Percentiles rank a stretch among this genome's conserved stretches.
Evolutionary conservation across 2,888 invertebrate genomes (phyloP).

Genomic region (Troilus luridus): DNA sequence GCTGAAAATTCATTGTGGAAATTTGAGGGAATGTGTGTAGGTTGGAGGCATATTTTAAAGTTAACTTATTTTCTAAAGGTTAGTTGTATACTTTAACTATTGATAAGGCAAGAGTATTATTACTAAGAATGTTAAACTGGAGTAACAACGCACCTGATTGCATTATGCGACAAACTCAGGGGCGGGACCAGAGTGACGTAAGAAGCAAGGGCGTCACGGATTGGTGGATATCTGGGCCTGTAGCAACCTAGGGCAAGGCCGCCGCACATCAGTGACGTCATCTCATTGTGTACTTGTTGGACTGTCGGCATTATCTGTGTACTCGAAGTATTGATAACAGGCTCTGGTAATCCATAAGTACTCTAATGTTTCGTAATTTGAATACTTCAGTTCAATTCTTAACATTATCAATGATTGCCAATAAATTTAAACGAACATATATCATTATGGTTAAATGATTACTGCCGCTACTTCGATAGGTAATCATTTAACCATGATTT

Average conservation of each 20-base stretch:
- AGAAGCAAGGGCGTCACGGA: conserved; percentile 52
- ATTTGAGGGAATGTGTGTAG: not conserved
- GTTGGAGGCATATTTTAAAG: not conserved
- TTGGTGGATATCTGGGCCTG: conserved; percentile 53
- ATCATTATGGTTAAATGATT: no score
- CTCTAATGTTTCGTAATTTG: not conserved
- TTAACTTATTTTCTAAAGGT: conserved; percentile 4
- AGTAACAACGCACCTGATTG: conserved; percentile 49
- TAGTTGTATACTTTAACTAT: not conserved
- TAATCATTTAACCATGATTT: no score
- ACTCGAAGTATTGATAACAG: not conserved
- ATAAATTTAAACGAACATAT: no score
- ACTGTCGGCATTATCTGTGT: not conserved
- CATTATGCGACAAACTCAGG: conserved; percentile 44
- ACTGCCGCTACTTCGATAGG: no score
- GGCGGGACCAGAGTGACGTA: conserved; percentile 51
- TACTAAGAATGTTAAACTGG: conserved; percentile 1
- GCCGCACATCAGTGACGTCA: conserved; percentile 43
- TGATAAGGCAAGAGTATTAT: not conserved
- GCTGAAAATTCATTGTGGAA: no score
- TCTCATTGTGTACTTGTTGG: not conserved
- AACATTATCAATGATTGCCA: no score
- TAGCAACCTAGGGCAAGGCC: conserved; percentile 55
- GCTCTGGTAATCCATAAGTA: not conserved
- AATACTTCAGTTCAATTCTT: not conserved